Conservation (phyloP, 2,113 vertebrate genomes). For the Thymallus thymallus region DNA sequence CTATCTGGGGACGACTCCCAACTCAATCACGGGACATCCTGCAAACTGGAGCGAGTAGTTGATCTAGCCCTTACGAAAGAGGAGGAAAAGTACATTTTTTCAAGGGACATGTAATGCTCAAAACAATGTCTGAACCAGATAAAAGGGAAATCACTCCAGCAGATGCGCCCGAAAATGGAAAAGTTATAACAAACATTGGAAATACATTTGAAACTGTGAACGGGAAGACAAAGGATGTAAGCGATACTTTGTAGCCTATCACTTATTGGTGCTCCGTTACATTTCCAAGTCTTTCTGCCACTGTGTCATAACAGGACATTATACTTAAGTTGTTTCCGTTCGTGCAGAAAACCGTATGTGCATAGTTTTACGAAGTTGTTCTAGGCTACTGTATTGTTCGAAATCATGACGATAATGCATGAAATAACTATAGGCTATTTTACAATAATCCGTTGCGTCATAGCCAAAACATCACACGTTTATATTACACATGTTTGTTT, state of each 20-base stretch:
- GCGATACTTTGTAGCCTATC: not conserved
- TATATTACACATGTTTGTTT: no score
- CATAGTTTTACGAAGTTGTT: no score
- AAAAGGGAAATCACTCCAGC: not conserved
- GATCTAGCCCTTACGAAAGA: not conserved
- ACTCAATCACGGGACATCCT: slow-evolving; percentile 33
- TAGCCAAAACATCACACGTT: no score
- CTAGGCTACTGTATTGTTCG: no score
- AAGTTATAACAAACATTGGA: slow-evolving; percentile 4
- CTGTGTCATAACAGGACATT: no score
- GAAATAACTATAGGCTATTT: no score
- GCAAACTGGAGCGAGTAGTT: slow-evolving; percentile 11
- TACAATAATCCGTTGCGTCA: no score
- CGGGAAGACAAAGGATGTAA: slow-evolving; percentile 21
- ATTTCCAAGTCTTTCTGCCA: no score
- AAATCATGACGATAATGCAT: no score
- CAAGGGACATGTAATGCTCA: not conserved
- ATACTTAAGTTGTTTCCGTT: no score
- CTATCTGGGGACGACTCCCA: not conserved
- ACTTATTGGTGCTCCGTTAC: slow-evolving; percentile 1
- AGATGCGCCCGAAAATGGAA: slow-evolving; percentile 1
- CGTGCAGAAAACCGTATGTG: no score
- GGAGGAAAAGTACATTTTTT: not conserved
- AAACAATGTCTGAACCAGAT: slow-evolving; percentile 29
- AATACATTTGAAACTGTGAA: slow-evolving; percentile 7